A percentile compares a stretch with the other conserved stretches of the same genome.
Conservation (phyloP, 2,888 invertebrate species). For the Amphipoea oculea region DNA sequence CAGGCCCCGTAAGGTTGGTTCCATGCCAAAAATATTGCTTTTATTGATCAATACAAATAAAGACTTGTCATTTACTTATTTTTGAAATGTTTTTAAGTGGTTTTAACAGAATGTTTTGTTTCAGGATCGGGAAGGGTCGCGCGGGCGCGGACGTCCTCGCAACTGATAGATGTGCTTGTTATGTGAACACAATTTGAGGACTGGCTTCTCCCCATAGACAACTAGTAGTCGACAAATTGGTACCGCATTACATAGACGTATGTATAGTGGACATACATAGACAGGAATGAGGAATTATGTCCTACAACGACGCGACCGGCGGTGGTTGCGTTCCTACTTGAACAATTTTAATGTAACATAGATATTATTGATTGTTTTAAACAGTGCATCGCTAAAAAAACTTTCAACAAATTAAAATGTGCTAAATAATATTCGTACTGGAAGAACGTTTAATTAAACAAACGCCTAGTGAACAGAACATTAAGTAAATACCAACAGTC, state of each 20-base stretch:
- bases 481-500: slow-evolving; percentile 81
- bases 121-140: slow-evolving; percentile 87
- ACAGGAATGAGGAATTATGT: slow-evolving; percentile 75
- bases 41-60: background rate
- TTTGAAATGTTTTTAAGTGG: slow-evolving; percentile 11
- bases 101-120: slow-evolving; percentile 64
- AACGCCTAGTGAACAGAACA: slow-evolving; percentile 89
- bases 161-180: slow-evolving; percentile 80
- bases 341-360: slow-evolving; percentile 87
- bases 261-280: slow-evolving; percentile 75
- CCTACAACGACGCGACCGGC: slow-evolving; percentile 76
- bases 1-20: slow-evolving; percentile 84
- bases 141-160: slow-evolving; percentile 87
- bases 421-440: slow-evolving; percentile 89
- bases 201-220: slow-evolving; percentile 90
- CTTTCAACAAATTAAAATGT: slow-evolving; percentile 90
- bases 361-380: slow-evolving; percentile 88
- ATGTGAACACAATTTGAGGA: slow-evolving; percentile 83
- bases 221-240: slow-evolving; percentile 88
- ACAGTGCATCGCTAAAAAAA: slow-evolving; percentile 89
- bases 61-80: background rate
- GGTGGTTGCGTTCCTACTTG: slow-evolving; percentile 83
- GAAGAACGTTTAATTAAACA: slow-evolving; percentile 87
- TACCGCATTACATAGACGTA: slow-evolving; percentile 83
- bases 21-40: slow-evolving; percentile 18